Conservation (phyloP, 1,140 invertebrate genomes). For the Helicorthomorpha holstii region DNA sequence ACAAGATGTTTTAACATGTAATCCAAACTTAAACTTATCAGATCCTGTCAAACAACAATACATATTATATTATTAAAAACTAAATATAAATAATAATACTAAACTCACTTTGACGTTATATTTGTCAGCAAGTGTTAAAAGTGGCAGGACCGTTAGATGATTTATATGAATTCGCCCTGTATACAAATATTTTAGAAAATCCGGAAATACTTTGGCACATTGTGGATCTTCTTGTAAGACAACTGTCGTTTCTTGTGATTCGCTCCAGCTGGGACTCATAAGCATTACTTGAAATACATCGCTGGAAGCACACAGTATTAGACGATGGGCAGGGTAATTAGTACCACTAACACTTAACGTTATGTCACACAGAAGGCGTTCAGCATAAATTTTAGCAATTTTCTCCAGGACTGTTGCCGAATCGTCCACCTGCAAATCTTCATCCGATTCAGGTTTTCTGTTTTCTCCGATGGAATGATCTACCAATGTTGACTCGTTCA, state of each 20-base stretch:
- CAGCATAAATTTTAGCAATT: conserved; percentile 63
- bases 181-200: conserved; percentile 84
- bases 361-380: conserved; percentile 70
- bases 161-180: conserved; percentile 75
- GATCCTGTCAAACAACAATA: conserved; percentile 36
- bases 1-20: conserved; percentile 80
- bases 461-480: too few species aligned
- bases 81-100: background rate
- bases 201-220: conserved; percentile 65
- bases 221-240: conserved; percentile 67
- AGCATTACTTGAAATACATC: conserved; percentile 94
- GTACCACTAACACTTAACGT: conserved; percentile 57
- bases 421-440: conserved; percentile 38
- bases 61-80: background rate
- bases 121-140: conserved; percentile 77
- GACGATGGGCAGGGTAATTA: conserved; percentile 69
- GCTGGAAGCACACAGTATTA: conserved; percentile 84
- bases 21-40: conserved; percentile 58
- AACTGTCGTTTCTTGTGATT: conserved; percentile 66
- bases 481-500: too few species aligned
- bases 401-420: conserved; percentile 56
- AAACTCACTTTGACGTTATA: conserved; percentile 65
- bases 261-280: conserved; percentile 81
- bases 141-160: conserved; percentile 60
- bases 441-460: conserved; percentile 5